Percentiles rank a stretch among this genome's conserved stretches.
phyloP scores from a whole-genome alignment of 2,797 vertebrate species.

The Pteronotus mesoamericanus region DNA sequence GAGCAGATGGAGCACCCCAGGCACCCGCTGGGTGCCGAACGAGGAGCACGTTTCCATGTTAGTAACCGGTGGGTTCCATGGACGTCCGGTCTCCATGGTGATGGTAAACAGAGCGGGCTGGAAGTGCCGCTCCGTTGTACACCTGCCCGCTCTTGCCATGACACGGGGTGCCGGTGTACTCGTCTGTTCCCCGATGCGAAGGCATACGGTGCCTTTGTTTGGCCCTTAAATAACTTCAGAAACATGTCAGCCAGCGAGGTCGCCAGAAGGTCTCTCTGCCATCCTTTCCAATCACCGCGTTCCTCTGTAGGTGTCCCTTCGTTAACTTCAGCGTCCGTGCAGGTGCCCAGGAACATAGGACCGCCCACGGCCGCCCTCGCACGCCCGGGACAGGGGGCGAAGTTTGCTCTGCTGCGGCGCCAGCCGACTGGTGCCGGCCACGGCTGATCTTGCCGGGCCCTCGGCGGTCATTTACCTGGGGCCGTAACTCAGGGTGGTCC shows the following conservation, averaged over 20 bases:
- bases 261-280: not conserved
- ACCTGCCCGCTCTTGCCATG: not conserved
- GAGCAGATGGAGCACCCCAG: not conserved
- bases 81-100: not conserved
- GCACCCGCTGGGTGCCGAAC: fast-evolving
- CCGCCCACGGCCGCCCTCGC: not conserved
- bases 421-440: too few species aligned
- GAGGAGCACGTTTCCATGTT: not conserved
- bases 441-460: not conserved
- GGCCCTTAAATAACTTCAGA: not conserved
- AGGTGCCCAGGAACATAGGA: not conserved
- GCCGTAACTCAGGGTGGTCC: fast-evolving
- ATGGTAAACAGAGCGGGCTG: not conserved
- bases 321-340: fast-evolving
- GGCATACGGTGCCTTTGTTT: not conserved
- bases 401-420: too few species aligned
- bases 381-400: fast-evolving
- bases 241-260: not conserved
- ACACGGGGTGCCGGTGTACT: fast-evolving
- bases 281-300: not conserved
- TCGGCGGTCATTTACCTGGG: not conserved
- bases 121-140: fast-evolving
- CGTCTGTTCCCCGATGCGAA: not conserved
- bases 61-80: fast-evolving
- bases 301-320: fast-evolving